Evolutionary conservation across 2,888 invertebrate genomes (phyloP).

Genomic region (Cheilosia scutellata): DNA sequence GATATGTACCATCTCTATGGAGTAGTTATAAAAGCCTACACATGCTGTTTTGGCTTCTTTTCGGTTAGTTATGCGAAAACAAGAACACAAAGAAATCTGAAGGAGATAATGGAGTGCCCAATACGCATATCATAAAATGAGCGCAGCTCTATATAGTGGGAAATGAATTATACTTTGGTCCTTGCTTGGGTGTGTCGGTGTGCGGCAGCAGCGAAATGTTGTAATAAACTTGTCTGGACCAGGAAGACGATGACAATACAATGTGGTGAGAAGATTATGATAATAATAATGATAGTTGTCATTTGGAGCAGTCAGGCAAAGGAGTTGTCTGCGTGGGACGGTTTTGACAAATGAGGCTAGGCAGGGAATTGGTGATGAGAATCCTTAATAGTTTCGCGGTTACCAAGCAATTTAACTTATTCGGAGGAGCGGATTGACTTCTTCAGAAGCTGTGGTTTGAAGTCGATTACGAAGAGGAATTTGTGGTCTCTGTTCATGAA

Average conservation of each 20-base stretch:
- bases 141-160: conserved; percentile 22
- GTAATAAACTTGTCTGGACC: conserved; percentile 45
- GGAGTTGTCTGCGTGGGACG: conserved; percentile 51
- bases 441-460: no score
- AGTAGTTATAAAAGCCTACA: conserved; percentile 3
- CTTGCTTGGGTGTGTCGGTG: neutral
- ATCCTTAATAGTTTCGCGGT: no score
- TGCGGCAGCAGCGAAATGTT: conserved; percentile 15
- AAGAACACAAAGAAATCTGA: conserved; percentile 24
- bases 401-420: no score
- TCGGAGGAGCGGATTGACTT: no score
- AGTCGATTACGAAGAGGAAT: no score
- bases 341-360: conserved; percentile 58
- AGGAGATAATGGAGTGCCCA: conserved; percentile 26
- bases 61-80: conserved; percentile 14
- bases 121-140: conserved; percentile 53
- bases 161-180: conserved; percentile 60
- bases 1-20: conserved; percentile 35
- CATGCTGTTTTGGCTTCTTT: neutral
- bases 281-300: conserved; percentile 37
- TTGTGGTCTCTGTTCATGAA: no score
- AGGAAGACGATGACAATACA: conserved; percentile 67
- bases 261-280: conserved; percentile 59
- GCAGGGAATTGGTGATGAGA: neutral
- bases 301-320: conserved; percentile 29